A percentile compares a stretch with the other conserved stretches of the same genome.
These are phyloP conservation scores for Orchestia grillus DNA, from an alignment of 1,140 invertebrate genomes.

Conservation along the genomic window DNA sequence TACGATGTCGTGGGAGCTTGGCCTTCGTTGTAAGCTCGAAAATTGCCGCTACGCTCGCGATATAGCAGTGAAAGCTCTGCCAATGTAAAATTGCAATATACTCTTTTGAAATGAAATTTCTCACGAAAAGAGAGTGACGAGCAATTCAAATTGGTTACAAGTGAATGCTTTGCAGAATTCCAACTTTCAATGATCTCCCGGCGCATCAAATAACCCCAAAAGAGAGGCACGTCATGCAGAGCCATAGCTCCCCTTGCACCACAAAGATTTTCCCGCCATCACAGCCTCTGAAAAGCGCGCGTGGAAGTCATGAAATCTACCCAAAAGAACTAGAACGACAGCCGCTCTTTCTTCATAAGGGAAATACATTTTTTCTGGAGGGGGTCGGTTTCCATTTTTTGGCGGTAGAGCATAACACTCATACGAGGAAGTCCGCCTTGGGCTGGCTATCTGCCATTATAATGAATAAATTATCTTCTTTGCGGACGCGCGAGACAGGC, in stretches of 20 bases:
- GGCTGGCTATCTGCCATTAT: slow-evolving; percentile 17
- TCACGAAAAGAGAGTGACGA: neutral
- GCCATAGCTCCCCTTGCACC: neutral
- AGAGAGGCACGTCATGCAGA: neutral
- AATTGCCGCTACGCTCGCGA: neutral
- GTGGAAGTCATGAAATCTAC: neutral
- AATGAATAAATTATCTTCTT: slow-evolving; percentile 41
- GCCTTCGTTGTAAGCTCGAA: neutral
- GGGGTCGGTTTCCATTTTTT: slow-evolving; percentile 10
- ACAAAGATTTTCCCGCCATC: neutral
- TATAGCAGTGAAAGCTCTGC: neutral
- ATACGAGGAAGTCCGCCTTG: slow-evolving; percentile 11
- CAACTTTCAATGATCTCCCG: neutral
- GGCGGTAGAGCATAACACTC: slow-evolving; percentile 27
- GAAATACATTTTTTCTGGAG: neutral
- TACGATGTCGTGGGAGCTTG: neutral
- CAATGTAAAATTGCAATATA: neutral
- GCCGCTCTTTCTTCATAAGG: slow-evolving; percentile 18
- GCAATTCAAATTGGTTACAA: neutral
- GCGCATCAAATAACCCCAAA: neutral
- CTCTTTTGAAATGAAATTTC: neutral
- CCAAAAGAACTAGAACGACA: neutral
- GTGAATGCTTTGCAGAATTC: neutral
- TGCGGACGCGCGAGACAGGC: slow-evolving; percentile 16
- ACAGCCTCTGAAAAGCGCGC: neutral